A percentile compares a stretch with the other conserved stretches of the same genome.
phyloP scores from a whole-genome alignment of 2,113 vertebrate genomes.

The Nothobranchius furzeri region DNA sequence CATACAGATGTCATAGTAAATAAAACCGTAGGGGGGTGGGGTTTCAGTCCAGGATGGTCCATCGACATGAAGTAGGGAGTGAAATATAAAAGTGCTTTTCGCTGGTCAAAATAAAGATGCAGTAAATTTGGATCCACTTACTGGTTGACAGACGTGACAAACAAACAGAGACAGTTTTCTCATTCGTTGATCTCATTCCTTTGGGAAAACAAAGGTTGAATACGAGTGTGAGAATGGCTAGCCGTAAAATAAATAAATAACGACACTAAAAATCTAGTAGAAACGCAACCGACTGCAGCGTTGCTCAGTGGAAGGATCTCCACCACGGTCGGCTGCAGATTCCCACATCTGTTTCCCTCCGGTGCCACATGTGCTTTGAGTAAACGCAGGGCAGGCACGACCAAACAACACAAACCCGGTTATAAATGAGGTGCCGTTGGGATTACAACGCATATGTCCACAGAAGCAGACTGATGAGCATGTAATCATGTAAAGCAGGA shows the following conservation, averaged over 20 bases:
- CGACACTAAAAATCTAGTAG: conserved; percentile 29
- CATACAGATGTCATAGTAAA: neutral
- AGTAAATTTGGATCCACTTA: conserved; percentile 25
- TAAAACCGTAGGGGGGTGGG: conserved; percentile 32
- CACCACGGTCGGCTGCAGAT: conserved; percentile 42
- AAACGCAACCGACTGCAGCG: conserved; percentile 10
- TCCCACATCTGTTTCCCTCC: conserved; percentile 63
- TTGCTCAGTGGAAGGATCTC: conserved; percentile 36
- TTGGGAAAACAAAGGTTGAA: conserved; percentile 13
- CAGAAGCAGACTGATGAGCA: conserved; percentile 45
- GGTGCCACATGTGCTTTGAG: conserved; percentile 65
- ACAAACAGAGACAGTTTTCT: conserved; percentile 42
- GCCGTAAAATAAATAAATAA: conserved; percentile 4
- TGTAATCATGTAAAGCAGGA: conserved; percentile 32
- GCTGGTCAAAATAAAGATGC: conserved; percentile 25
- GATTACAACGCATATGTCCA: conserved; percentile 45
- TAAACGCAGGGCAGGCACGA: conserved; percentile 48
- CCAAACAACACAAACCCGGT: conserved; percentile 49
- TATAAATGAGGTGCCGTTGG: conserved; percentile 61
- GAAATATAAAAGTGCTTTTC: conserved; percentile 27
- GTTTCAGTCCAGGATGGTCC: conserved; percentile 29
- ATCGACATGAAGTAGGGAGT: conserved; percentile 17
- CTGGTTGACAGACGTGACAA: conserved; percentile 32
- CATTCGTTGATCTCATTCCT: conserved; percentile 29
- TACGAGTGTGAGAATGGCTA: conserved; percentile 35